Evolutionary conservation across 2,797 vertebrate species (phyloP).

Genomic region (Sebastes miniatus): DNA sequence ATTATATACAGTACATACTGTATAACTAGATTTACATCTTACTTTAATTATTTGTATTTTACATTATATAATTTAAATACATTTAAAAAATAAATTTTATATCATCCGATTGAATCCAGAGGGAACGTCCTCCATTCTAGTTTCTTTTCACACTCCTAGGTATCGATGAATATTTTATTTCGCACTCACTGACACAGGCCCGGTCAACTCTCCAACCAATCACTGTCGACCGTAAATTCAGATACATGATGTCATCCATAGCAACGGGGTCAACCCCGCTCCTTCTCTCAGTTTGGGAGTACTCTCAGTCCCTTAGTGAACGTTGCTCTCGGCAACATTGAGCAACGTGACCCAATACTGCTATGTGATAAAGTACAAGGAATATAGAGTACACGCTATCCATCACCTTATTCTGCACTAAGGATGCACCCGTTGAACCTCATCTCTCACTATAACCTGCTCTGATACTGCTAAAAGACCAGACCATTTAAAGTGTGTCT

Average conservation of each 20-base stretch:
- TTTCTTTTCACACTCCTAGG: background rate
- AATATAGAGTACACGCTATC: background rate
- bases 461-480: background rate
- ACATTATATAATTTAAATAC: no score
- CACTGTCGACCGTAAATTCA: background rate
- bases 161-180: conserved; percentile 1
- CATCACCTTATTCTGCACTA: background rate
- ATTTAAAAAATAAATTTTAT: background rate
- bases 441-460: background rate
- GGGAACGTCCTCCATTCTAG: background rate
- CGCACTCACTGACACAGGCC: background rate
- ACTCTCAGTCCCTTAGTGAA: background rate
- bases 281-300: background rate
- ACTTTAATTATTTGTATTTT: no score
- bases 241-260: conserved; percentile 8
- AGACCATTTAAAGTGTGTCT: background rate
- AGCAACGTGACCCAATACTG: background rate
- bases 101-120: background rate
- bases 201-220: background rate
- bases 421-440: background rate
- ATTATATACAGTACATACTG: no score
- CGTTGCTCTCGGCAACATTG: background rate
- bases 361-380: background rate
- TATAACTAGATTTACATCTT: no score
- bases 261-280: background rate